Evolutionary conservation across 2,888 invertebrate genomes (phyloP), one percentile per base, ranked within the genome.

Genomic region (Perizoma affinitatum): DNA sequence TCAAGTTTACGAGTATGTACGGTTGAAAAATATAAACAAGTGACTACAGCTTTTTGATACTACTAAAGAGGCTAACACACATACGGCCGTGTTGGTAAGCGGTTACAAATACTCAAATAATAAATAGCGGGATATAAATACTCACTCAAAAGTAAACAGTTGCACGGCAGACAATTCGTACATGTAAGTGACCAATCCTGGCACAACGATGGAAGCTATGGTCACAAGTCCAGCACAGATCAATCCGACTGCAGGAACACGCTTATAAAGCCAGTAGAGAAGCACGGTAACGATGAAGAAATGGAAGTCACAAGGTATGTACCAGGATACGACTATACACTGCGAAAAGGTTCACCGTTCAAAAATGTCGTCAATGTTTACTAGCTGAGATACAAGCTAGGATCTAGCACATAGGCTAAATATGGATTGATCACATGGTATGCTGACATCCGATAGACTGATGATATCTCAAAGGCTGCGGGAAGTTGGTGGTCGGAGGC

Each of bases 221-320:
- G 88, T 78, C 0, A 93, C 60, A 0, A 82, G 40, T 0, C 73
- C 69, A 4, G 91, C 80, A 5, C 87, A 67, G n/a, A 77, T 66
- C 8, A 92, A 60, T 0, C 93, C 94, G 0, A 88, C 38, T 9
- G 75, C 79, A 0, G 86, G 88, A 5, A 78, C 74, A 8, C 79
- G 84, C 46, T 84, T 86, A 70, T 93, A 89, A 8, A 94, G 51
- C 67, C 87, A 78, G 69, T 88, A 92, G 10, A 93, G 68, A 11
- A 93, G 74, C n/a, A 94, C 79, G 0, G 93, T 93, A 10, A 95
- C 76, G 49, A 94, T 82, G 81, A 95, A 95, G 83, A 93, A 94
- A 77, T 96, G 95, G 83, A 95, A 95, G 80, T 96, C 96, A 63
- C 94, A 95, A 0, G 96, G 94, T 42, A 95, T 90, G 81, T 95